phyloP scores from a whole-genome alignment of 2,113 vertebrate genomes.

The Porphyrio hochstetteri region DNA sequence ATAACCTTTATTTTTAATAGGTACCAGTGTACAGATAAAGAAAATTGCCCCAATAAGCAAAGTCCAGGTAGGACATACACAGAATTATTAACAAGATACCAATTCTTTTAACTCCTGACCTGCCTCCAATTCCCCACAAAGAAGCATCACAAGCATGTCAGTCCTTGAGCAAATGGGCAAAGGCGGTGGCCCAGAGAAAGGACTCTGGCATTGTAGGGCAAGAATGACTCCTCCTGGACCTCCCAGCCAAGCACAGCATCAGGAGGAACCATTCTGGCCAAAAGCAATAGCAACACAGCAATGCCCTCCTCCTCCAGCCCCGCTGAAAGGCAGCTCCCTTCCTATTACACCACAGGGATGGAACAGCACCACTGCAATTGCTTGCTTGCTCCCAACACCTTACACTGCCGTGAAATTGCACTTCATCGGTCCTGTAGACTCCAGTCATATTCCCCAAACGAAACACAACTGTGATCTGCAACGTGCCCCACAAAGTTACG shows the following conservation, averaged over 20 bases:
- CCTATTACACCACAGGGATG: background rate
- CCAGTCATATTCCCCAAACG: accelerated
- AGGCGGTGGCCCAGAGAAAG: background rate
- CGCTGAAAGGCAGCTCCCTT: background rate
- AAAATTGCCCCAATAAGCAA: background rate
- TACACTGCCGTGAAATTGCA: background rate
- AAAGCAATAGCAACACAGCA: background rate
- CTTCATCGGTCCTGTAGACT: background rate
- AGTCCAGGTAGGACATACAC: background rate
- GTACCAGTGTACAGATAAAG: background rate
- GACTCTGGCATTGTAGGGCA: background rate
- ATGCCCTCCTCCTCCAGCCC: background rate
- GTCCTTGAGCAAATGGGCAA: background rate
- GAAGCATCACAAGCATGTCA: background rate
- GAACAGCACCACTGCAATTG: background rate
- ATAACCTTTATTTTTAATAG: constrained; percentile 1
- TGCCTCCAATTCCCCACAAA: background rate
- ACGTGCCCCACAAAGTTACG: accelerated
- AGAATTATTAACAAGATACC: background rate
- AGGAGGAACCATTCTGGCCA: background rate
- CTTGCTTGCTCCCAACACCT: background rate
- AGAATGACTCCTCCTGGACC: background rate
- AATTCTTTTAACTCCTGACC: background rate
- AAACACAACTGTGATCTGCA: background rate
- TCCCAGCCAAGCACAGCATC: background rate